Conservation (phyloP, 2,113 vertebrate genomes). For the Rhombomys opimus region DNA sequence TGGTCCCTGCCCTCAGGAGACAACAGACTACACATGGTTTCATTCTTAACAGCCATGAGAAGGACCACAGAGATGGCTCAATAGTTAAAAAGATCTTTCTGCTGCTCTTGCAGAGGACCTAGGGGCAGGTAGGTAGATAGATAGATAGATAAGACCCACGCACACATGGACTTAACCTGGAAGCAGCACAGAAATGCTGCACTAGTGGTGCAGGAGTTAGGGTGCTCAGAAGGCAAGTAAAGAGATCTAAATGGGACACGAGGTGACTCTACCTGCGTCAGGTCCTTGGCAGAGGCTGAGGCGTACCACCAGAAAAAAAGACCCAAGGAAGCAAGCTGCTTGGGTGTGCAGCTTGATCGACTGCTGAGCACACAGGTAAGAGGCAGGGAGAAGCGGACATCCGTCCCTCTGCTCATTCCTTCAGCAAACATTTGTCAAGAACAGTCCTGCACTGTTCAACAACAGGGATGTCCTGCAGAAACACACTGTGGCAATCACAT, state of each 20-base stretch:
- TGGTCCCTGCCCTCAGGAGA: background rate
- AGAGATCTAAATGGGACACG: background rate
- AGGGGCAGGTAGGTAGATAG: too few relatives aligned
- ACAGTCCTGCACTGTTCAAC: background rate
- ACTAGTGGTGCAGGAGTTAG: background rate
- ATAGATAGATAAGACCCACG: background rate
- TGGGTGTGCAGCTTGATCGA: background rate
- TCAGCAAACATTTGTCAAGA: background rate
- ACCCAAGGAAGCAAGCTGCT: background rate
- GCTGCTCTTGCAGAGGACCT: background rate
- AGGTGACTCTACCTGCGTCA: background rate
- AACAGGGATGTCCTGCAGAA: background rate
- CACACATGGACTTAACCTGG: background rate
- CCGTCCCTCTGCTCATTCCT: background rate
- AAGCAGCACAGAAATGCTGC: background rate
- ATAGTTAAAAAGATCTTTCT: background rate
- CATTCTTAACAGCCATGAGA: background rate
- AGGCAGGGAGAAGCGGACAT: background rate
- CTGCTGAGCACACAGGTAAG: background rate
- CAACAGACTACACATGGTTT: background rate
- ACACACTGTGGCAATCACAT: fast-evolving
- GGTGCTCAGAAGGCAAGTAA: background rate
- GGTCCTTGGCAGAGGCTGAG: background rate
- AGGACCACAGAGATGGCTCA: background rate
- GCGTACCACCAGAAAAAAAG: background rate